Evolutionary conservation across 2,888 invertebrate genomes (phyloP).

Genomic region (Sarcophaga rosellei): DNA sequence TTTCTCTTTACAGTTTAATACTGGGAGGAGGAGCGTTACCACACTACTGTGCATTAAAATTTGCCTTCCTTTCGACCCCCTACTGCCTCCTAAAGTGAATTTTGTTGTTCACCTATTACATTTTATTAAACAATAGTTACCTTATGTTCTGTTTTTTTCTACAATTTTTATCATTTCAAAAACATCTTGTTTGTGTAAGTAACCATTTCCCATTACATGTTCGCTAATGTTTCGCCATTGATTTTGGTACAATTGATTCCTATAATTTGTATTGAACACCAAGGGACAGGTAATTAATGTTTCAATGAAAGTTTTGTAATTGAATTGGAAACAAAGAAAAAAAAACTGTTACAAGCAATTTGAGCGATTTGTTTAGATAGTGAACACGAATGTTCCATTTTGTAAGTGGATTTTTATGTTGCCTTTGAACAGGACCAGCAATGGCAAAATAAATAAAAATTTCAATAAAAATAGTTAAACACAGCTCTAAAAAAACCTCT

Average conservation of each 20-base stretch:
- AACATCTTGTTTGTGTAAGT: conserved; percentile 31
- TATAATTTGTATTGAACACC: not conserved
- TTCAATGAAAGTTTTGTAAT: conserved; percentile 46
- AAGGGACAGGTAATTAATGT: conserved; percentile 39
- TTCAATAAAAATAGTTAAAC: too few relatives aligned
- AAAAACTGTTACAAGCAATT: conserved; percentile 22
- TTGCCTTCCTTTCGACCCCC: too few relatives aligned
- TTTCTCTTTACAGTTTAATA: too few relatives aligned
- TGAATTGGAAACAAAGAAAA: not conserved
- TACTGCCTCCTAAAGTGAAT: too few relatives aligned
- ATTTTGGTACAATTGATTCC: conserved; percentile 11
- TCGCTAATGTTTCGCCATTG: conserved; percentile 33
- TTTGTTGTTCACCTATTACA: too few relatives aligned
- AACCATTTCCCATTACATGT: conserved; percentile 13
- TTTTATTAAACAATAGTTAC: not conserved
- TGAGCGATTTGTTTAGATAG: conserved; percentile 29
- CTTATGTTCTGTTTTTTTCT: not conserved
- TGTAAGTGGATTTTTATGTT: not conserved
- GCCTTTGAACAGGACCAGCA: too few relatives aligned
- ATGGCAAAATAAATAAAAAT: too few relatives aligned
- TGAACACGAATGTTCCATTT: conserved; percentile 25
- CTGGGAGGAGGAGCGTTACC: too few relatives aligned
- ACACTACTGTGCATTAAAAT: too few relatives aligned
- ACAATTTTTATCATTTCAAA: conserved; percentile 36
- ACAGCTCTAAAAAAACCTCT: too few relatives aligned